Conservation (phyloP, 2,888 invertebrate genomes). For the Watsonalla cultraria region DNA sequence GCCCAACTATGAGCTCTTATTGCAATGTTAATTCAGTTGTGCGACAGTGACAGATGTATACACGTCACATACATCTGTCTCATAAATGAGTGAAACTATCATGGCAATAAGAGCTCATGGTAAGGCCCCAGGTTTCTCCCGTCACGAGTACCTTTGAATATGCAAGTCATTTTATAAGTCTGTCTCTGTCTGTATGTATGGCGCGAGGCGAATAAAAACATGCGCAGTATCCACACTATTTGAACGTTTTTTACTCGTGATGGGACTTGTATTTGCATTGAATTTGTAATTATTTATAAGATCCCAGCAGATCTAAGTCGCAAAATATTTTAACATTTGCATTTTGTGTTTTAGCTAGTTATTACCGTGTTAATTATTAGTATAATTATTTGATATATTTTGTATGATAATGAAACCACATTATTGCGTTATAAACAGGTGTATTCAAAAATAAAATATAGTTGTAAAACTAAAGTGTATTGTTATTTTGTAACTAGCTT, state of each 20-base stretch:
- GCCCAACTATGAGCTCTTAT: no score
- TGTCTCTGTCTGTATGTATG: no score
- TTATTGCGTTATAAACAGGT: constrained; percentile 69
- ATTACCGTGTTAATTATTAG: constrained; percentile 56
- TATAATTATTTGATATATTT: constrained; percentile 58
- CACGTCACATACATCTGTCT: no score
- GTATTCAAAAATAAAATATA: constrained; percentile 68
- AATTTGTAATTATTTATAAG: not conserved
- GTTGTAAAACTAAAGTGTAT: constrained; percentile 46
- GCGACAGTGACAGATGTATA: no score
- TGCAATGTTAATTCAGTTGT: no score
- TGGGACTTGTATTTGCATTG: not conserved
- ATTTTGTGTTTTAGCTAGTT: constrained; percentile 44
- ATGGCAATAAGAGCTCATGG: no score
- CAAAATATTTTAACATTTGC: constrained; percentile 37
- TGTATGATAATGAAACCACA: constrained; percentile 67
- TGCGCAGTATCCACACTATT: no score
- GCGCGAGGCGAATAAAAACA: no score
- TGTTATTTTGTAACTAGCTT: constrained; percentile 22
- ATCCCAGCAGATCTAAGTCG: constrained; percentile 15
- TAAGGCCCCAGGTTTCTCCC: no score
- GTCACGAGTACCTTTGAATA: no score
- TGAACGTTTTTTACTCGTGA: not conserved
- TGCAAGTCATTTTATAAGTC: no score
- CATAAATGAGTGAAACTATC: no score